Conservation (phyloP, 2,797 vertebrate species). For the Sebastes kiyomatsui region DNA sequence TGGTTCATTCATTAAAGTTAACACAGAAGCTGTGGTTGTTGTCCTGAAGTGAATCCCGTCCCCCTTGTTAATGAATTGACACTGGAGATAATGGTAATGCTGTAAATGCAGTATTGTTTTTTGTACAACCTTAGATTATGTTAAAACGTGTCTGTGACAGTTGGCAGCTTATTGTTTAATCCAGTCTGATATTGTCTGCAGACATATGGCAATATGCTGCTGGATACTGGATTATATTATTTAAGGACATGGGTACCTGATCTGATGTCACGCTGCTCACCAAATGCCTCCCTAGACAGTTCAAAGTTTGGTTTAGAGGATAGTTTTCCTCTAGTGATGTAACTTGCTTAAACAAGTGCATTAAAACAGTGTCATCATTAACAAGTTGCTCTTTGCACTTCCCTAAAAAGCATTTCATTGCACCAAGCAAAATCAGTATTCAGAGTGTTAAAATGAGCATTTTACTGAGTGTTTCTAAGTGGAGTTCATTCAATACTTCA, state of each 20-base stretch:
- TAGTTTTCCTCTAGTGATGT: background rate
- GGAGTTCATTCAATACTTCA: background rate
- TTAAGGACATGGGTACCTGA: background rate
- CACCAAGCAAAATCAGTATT: background rate
- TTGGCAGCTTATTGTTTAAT: conserved; percentile 42
- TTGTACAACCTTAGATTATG: background rate
- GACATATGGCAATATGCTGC: conserved; percentile 26
- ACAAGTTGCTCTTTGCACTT: background rate
- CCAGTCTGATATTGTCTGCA: conserved; percentile 19
- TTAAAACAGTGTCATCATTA: background rate
- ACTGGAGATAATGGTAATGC: background rate
- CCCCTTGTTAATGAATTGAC: background rate
- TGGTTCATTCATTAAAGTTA: too few species aligned
- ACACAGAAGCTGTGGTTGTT: background rate
- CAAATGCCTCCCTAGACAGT: background rate
- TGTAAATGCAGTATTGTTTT: background rate
- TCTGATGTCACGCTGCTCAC: background rate
- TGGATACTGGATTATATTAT: conserved; percentile 17
- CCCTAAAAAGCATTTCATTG: background rate
- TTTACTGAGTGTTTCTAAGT: background rate
- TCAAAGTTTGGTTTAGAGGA: background rate
- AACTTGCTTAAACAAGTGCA: background rate
- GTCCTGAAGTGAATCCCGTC: background rate
- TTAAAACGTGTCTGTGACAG: background rate
- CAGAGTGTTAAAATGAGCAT: background rate